These are phyloP conservation scores for Porites divaricata DNA, from an alignment of 92 coral and sea anemone species.

Conservation along the genomic window DNA sequence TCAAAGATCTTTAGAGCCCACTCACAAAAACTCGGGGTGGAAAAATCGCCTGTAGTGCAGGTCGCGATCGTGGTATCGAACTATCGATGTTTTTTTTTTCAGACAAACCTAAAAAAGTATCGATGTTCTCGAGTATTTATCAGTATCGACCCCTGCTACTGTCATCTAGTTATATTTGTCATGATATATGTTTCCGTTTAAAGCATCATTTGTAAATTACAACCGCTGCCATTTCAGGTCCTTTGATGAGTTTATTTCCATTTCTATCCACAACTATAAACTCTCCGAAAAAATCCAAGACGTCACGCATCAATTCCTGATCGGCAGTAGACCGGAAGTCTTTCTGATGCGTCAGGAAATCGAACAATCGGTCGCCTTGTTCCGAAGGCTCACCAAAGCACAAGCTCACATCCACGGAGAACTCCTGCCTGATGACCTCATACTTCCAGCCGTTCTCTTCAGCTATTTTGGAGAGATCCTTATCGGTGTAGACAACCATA, in stretches of 20 bases:
- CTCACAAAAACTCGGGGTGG: no score
- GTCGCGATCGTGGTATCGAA: no score
- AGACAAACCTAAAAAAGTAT: no score
- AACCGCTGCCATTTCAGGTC: constrained; percentile 58
- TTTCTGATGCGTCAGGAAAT: constrained; percentile 58
- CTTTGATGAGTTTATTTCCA: constrained; percentile 35
- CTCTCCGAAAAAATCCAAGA: constrained; percentile 43
- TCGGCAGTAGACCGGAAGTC: constrained; percentile 62
- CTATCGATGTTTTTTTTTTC: no score
- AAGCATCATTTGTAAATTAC: constrained; percentile 38
- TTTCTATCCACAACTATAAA: constrained; percentile 17
- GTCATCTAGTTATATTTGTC: no score
- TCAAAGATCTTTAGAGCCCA: no score
- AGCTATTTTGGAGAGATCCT: constrained; percentile 29
- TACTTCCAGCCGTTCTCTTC: constrained; percentile 39
- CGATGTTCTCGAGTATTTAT: no score
- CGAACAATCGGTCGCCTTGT: constrained; percentile 55
- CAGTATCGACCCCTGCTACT: no score
- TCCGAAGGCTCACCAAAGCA: constrained; percentile 47
- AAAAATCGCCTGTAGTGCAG: no score
- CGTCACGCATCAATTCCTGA: constrained; percentile 24
- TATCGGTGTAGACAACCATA: constrained; percentile 56
- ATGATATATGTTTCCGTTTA: background rate
- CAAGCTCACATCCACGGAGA: constrained; percentile 34
- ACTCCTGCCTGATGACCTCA: constrained; percentile 37